Conservation (phyloP, 2,797 vertebrate genomes). For the Tragelaphus oryx region DNA sequence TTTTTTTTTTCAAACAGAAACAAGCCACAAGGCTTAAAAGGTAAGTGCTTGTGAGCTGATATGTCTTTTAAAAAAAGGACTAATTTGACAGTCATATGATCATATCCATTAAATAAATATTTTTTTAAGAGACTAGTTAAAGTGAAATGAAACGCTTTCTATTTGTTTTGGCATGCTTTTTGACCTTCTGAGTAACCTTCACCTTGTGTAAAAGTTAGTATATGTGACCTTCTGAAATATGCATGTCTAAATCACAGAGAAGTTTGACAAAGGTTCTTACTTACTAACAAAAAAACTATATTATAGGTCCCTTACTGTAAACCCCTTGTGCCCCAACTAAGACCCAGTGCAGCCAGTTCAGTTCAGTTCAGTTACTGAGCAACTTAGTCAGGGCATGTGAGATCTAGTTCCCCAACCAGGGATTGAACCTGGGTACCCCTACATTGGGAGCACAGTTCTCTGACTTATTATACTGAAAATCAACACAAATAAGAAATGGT, state of each 20-base stretch:
- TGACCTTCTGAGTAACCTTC: neutral
- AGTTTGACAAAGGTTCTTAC: neutral
- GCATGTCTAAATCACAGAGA: neutral
- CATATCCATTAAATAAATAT: neutral
- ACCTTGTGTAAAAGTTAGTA: neutral
- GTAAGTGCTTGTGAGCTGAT: neutral
- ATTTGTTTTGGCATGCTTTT: neutral
- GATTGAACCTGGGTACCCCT: neutral
- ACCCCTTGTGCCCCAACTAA: neutral
- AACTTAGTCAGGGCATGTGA: neutral
- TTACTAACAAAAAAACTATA: neutral
- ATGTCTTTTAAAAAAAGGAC: neutral
- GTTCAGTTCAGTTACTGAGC: neutral
- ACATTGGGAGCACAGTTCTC: neutral
- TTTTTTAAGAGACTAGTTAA: neutral
- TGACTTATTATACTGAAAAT: neutral
- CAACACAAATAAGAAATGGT: constrained; percentile 20
- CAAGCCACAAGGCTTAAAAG: neutral
- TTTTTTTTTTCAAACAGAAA: neutral
- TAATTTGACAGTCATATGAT: neutral
- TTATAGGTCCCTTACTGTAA: constrained; percentile 17
- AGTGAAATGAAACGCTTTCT: constrained; percentile 7
- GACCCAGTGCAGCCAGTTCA: neutral
- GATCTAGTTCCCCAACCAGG: neutral
- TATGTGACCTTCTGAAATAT: neutral